Conservation (phyloP, 2,113 vertebrate genomes). For the Chaenogobius annularis region DNA sequence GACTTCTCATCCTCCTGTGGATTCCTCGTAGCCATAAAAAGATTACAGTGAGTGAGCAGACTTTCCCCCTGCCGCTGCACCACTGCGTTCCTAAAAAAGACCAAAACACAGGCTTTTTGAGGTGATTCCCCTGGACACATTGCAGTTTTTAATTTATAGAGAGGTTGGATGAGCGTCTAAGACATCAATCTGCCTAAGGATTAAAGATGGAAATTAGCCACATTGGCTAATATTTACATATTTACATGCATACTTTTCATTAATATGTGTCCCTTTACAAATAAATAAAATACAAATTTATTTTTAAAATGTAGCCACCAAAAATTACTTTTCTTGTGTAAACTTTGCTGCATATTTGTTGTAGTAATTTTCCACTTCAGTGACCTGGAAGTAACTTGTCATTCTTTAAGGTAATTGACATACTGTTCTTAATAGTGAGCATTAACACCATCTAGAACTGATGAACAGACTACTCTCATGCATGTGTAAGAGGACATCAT, state of each 20-base stretch:
- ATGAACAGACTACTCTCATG: not conserved
- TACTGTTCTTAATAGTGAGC: not conserved
- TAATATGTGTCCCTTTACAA: too few relatives aligned
- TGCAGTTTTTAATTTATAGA: conserved; percentile 26
- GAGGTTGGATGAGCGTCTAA: not conserved
- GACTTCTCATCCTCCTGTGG: conserved; percentile 29
- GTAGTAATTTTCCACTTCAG: not conserved
- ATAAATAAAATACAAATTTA: too few relatives aligned
- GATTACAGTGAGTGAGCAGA: conserved; percentile 43
- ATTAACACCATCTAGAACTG: not conserved
- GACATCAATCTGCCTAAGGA: not conserved
- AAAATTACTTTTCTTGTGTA: not conserved
- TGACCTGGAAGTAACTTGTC: not conserved
- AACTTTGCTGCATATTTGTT: not conserved
- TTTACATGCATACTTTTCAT: too few relatives aligned
- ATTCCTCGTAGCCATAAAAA: conserved; percentile 32
- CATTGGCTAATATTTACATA: too few relatives aligned
- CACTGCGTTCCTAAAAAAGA: conserved; percentile 13
- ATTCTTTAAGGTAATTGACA: not conserved
- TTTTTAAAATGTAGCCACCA: too few relatives aligned
- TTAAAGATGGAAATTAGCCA: too few relatives aligned
- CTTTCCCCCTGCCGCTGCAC: conserved; percentile 33
- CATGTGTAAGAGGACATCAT: not conserved
- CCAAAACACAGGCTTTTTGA: conserved; percentile 9
- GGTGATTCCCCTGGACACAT: conserved; percentile 27